phyloP scores from a whole-genome alignment of 1,140 invertebrate species.

The Rhopalosiphum padi region DNA sequence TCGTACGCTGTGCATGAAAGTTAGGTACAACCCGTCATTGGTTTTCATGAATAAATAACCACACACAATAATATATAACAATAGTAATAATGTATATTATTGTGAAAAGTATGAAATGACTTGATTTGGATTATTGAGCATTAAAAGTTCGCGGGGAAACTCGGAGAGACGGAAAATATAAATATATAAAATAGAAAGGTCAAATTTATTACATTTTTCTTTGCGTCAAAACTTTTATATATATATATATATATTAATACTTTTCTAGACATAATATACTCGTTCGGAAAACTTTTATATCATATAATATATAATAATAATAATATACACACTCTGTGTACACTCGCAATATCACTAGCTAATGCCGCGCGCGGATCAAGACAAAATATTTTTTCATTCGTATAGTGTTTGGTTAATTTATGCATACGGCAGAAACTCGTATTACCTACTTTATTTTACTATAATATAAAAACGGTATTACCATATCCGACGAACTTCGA shows the following conservation, averaged over 20 bases:
- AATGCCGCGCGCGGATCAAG: background rate
- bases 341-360: background rate
- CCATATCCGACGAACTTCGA: background rate
- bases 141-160: background rate
- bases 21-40: background rate
- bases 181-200: conserved; percentile 25
- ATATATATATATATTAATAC: background rate
- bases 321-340: too few species aligned
- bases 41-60: conserved; percentile 2
- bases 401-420: background rate
- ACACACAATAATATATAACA: background rate
- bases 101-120: background rate
- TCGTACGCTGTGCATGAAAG: background rate
- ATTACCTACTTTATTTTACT: background rate
- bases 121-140: background rate
- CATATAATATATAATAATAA: background rate
- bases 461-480: background rate
- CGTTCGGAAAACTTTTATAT: background rate
- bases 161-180: conserved; percentile 1
- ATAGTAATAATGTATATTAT: background rate
- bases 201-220: background rate
- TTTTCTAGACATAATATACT: conserved; percentile 18
- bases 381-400: background rate
- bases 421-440: background rate
- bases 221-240: background rate